Evolutionary conservation across 2,113 vertebrate genomes (phyloP).

Genomic region (Campylomormyrus tamandua): DNA sequence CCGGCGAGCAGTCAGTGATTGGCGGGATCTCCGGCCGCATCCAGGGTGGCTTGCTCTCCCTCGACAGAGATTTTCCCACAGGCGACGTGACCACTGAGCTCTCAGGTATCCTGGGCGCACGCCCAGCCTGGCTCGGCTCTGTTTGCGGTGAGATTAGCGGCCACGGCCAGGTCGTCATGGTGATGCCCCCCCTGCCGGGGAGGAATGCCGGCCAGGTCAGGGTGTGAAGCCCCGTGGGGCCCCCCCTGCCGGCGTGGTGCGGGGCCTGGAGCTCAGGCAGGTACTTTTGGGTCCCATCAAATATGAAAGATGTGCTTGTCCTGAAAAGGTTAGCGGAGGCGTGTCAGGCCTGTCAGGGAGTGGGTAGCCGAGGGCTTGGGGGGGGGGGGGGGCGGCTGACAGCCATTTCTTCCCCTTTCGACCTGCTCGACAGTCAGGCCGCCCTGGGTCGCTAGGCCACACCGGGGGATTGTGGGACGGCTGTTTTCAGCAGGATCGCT

Average conservation of each 20-base stretch:
- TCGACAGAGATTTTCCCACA: not conserved
- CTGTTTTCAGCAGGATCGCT: not conserved
- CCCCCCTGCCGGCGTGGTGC: slow-evolving; percentile 33
- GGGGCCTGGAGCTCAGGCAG: slow-evolving; percentile 48
- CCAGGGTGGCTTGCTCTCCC: not conserved
- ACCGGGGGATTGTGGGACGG: not conserved
- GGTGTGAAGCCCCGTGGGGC: slow-evolving; percentile 45
- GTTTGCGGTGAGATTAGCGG: slow-evolving; percentile 84
- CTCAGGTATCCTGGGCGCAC: slow-evolving; percentile 32
- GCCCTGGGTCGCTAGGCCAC: not conserved
- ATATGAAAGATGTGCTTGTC: slow-evolving; percentile 49
- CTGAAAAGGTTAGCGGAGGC: slow-evolving; percentile 52
- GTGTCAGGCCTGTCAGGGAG: slow-evolving; percentile 54
- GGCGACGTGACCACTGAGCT: not conserved
- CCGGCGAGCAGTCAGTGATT: too few species aligned
- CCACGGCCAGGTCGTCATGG: slow-evolving; percentile 72
- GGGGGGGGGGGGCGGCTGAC: not conserved
- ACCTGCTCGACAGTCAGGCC: not conserved
- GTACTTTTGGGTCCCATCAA: slow-evolving; percentile 52
- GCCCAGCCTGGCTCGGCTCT: slow-evolving; percentile 74
- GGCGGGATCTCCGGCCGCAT: not conserved
- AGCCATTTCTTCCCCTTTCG: slow-evolving; percentile 12
- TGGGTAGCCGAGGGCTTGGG: slow-evolving; percentile 38
- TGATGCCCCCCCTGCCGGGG: slow-evolving; percentile 52
- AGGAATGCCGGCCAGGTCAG: slow-evolving; percentile 63